A percentile compares a stretch with the other conserved stretches of the same genome.
Conservation (phyloP, 2,113 vertebrate species). For the Lepus americanus region DNA sequence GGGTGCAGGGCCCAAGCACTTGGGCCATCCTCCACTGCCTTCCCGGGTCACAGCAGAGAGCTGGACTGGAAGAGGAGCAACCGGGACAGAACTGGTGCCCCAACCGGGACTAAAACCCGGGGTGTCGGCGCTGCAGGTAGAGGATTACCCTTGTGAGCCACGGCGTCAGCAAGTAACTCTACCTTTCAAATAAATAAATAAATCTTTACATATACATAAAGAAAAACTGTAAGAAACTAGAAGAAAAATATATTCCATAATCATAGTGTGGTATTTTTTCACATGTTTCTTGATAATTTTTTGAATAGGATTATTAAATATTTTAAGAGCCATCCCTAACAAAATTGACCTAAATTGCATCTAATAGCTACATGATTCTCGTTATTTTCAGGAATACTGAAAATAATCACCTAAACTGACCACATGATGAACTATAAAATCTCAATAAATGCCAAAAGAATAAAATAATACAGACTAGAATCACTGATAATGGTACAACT, state of each 20-base stretch:
- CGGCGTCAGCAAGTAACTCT: too few species aligned
- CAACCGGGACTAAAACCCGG: too few species aligned
- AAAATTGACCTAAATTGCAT: not conserved
- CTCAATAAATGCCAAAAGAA: conserved; percentile 44
- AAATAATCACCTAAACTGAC: conserved; percentile 34
- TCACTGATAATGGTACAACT: not conserved
- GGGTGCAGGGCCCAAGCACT: too few species aligned
- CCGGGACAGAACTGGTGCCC: too few species aligned
- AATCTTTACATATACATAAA: too few species aligned
- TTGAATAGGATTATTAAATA: conserved; percentile 11
- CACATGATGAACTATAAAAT: conserved; percentile 14
- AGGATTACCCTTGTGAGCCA: too few species aligned
- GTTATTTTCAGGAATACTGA: conserved; percentile 14
- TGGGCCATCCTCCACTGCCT: too few species aligned
- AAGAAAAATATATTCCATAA: conserved; percentile 7
- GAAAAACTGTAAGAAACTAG: conserved; percentile 1
- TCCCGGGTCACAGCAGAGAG: too few species aligned
- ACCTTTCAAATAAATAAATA: too few species aligned
- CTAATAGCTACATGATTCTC: not conserved
- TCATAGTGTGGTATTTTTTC: not conserved
- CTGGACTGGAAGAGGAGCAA: too few species aligned
- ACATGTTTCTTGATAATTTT: not conserved
- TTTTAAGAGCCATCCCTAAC: not conserved
- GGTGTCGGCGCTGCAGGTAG: too few species aligned
- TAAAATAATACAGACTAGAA: conserved; percentile 7